Evolutionary conservation across 2,113 vertebrate species (phyloP).

Genomic region (Ailurus styani): DNA sequence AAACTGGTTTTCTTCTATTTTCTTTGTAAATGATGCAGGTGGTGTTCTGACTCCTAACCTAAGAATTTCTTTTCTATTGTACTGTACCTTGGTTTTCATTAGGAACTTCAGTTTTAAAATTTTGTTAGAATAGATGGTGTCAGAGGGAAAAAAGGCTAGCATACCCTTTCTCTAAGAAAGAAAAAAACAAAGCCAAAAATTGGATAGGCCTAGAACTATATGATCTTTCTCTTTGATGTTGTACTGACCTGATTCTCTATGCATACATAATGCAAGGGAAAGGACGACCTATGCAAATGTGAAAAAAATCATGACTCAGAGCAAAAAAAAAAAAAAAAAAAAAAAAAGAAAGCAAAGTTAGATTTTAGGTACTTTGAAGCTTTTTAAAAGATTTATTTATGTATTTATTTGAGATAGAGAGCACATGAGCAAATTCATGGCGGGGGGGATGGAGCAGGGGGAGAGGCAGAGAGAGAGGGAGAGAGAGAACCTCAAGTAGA

Average conservation of each 20-base stretch:
- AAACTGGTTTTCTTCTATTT: neutral
- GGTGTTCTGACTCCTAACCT: neutral
- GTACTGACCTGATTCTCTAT: neutral
- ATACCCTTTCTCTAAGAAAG: neutral
- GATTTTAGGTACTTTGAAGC: neutral
- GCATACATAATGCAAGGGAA: neutral
- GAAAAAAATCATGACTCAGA: neutral
- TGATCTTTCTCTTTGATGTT: neutral
- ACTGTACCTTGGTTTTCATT: neutral
- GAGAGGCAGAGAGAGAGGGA: too few relatives aligned
- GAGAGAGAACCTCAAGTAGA: neutral
- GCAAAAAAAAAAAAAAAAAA: too few relatives aligned
- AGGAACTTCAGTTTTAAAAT: conserved; percentile 7
- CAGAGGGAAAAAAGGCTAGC: neutral
- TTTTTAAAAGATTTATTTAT: neutral
- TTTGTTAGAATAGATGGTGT: neutral
- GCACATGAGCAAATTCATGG: too few relatives aligned
- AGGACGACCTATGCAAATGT: neutral
- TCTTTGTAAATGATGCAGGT: neutral
- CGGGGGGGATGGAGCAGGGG: too few relatives aligned
- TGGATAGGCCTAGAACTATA: neutral
- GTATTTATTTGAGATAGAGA: neutral
- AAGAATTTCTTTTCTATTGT: neutral
- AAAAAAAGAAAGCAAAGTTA: too few relatives aligned
- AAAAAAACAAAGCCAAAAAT: neutral